These are phyloP conservation scores for Theonella swinhoei DNA, from an alignment of 37 sponge, comb jelly and placozoan species.

Conservation along the genomic window DNA sequence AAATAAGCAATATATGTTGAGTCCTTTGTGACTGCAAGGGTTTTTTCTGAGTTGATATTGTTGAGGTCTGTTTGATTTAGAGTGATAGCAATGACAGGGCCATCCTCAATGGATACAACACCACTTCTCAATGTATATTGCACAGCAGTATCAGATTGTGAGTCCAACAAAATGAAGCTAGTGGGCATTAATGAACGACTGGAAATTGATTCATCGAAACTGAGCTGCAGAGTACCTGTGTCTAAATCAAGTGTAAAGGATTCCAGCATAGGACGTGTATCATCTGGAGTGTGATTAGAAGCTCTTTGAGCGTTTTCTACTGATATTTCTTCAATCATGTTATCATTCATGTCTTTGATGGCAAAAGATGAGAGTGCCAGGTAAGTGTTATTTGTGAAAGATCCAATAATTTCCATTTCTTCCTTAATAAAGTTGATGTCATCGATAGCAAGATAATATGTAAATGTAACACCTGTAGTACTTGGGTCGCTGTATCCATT, in stretches of 20 bases:
- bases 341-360: slow-evolving; percentile 76
- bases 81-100: slow-evolving; percentile 48
- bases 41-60: slow-evolving; percentile 58
- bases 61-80: slow-evolving; percentile 64
- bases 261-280: slow-evolving; percentile 58
- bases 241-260: slow-evolving; percentile 76
- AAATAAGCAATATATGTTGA: slow-evolving; percentile 66
- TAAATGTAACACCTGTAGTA: slow-evolving; percentile 31
- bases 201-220: slow-evolving; percentile 75
- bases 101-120: slow-evolving; percentile 32
- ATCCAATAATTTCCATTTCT: slow-evolving; percentile 51
- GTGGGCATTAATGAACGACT: slow-evolving; percentile 30
- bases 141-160: slow-evolving; percentile 9
- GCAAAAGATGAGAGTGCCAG: slow-evolving; percentile 41
- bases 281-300: slow-evolving; percentile 45
- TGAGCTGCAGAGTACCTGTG: slow-evolving; percentile 56
- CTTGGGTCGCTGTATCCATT: slow-evolving; percentile 37
- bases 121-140: slow-evolving; percentile 52
- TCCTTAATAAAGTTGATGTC: slow-evolving; percentile 88
- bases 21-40: slow-evolving; percentile 45
- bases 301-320: slow-evolving; percentile 43
- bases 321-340: slow-evolving; percentile 52
- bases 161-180: slow-evolving; percentile 38
- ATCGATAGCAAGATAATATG: slow-evolving; percentile 55
- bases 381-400: slow-evolving; percentile 47